A percentile compares a stretch with the other conserved stretches of the same genome.
phyloP scores from a whole-genome alignment of 2,888 invertebrate genomes.

The Plebejus melissa region DNA sequence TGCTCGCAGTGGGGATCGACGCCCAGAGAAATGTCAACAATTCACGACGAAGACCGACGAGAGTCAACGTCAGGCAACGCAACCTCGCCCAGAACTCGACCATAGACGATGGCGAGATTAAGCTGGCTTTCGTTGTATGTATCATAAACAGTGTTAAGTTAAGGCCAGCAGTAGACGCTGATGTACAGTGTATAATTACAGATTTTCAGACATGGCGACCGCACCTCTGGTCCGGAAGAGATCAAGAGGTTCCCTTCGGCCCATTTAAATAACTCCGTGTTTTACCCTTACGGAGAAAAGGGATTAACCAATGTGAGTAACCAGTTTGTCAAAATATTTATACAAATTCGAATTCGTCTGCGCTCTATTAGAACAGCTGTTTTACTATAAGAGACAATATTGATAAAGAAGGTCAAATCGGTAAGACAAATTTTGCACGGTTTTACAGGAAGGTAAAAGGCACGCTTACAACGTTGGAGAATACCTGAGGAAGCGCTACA shows the following conservation, averaged over 20 bases:
- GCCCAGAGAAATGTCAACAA: background rate
- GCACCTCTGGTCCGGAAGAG: constrained; percentile 80
- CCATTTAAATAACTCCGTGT: constrained; percentile 51
- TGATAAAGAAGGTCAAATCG: background rate
- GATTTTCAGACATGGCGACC: constrained; percentile 85
- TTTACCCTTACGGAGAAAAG: constrained; percentile 82
- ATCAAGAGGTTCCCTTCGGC: constrained; percentile 73
- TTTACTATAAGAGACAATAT: background rate
- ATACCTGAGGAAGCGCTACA: constrained; percentile 66
- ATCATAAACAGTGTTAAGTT: background rate
- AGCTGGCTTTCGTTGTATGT: constrained; percentile 37
- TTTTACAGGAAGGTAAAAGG: constrained; percentile 70
- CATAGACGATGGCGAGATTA: constrained; percentile 30
- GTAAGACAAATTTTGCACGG: no score
- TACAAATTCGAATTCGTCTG: background rate
- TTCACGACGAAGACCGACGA: background rate
- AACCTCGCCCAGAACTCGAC: background rate
- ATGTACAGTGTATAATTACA: constrained; percentile 43
- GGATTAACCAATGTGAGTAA: constrained; percentile 81
- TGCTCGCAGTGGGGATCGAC: background rate
- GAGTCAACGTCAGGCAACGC: constrained; percentile 6
- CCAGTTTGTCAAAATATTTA: background rate
- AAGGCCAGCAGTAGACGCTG: background rate
- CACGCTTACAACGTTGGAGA: constrained; percentile 70
- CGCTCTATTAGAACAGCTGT: background rate